Base-by-base conservation (phyloP, 2,888 invertebrate genomes). In the Macroteleia sp. region DNA sequence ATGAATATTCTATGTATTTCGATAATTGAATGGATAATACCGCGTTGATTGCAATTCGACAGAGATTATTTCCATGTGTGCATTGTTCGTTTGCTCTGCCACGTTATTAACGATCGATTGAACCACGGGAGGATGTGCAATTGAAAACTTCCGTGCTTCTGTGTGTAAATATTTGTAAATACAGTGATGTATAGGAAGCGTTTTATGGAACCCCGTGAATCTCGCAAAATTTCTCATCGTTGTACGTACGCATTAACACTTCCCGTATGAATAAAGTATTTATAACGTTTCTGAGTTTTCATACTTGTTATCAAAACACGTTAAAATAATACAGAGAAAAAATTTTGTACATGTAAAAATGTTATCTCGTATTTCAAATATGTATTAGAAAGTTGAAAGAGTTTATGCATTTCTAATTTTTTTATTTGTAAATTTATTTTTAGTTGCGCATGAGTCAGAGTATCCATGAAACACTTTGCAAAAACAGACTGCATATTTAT, bases 151-250 rank as follows among this genome's bases (percentile, higher is more conserved):
- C 69, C 77, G 81, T 81, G 77, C 73, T 80, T 66, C 57, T 59
- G 75, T 77, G 67, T 90, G 89, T 90, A 89, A 87, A 90, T 89
- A 90, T 71, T 85, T 89, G 89, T 89, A 90, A 86, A 89, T 90
- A 88, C 80, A 41, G 66, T 66, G 64, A 34, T 78, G 67, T 74
- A 71, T 70, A 76, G 77, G 50, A 56, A 77, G 71, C 42, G 75
- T 71, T 74, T 74, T 66, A 70, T 66, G 70, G 50, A 59, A 41
- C 41, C 42, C 69, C 25, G 46, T 44, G 66, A 64, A 54, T 57
- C 44, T 52, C 50, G 46, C 46, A 66, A 41, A 59, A 67, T 61
- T 32, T 62, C 48, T 66, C 74, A 59, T 66, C 66, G 59, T 66
- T 59, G 39, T 66, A 66, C 25, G 44, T 54, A 64, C 30, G 44